phyloP scores from a whole-genome alignment of 1,140 invertebrate species.

The Brachionus rubens region DNA sequence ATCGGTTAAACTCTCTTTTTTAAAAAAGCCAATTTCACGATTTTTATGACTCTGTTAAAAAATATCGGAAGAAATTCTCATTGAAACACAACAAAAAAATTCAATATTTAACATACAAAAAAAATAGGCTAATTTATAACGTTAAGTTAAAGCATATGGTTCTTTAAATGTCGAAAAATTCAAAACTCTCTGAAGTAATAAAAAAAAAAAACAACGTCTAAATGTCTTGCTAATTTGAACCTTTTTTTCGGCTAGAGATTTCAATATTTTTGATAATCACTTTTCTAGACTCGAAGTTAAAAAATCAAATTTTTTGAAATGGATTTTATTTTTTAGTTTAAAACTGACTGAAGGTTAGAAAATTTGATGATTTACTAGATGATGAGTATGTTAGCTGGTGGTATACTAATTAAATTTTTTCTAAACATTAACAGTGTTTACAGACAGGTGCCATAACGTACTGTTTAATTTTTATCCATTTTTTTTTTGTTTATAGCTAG shows the following conservation, averaged over 20 bases:
- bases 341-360: slow-evolving; percentile 10
- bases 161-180: slow-evolving; percentile 34
- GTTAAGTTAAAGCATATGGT: background rate
- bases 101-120: slow-evolving; percentile 13
- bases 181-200: slow-evolving; percentile 16
- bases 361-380: background rate
- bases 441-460: slow-evolving; percentile 42
- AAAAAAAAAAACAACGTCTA: background rate
- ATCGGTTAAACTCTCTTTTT: slow-evolving; percentile 22
- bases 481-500: background rate
- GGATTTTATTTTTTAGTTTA: background rate
- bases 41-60: slow-evolving; percentile 18
- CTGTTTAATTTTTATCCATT: slow-evolving; percentile 8
- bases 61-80: slow-evolving; percentile 20
- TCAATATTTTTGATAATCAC: slow-evolving; percentile 2
- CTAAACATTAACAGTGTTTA: background rate
- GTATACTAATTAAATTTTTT: slow-evolving; percentile 32
- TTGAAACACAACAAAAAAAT: background rate
- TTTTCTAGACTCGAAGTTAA: background rate
- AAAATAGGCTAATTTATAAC: slow-evolving; percentile 33
- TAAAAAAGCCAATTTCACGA: background rate
- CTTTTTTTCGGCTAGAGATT: background rate
- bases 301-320: background rate
- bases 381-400: background rate
- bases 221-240: slow-evolving; percentile 12